These are phyloP conservation scores for Malachius bipustulatus DNA, from an alignment of 2,888 invertebrate species.

Conservation along the genomic window DNA sequence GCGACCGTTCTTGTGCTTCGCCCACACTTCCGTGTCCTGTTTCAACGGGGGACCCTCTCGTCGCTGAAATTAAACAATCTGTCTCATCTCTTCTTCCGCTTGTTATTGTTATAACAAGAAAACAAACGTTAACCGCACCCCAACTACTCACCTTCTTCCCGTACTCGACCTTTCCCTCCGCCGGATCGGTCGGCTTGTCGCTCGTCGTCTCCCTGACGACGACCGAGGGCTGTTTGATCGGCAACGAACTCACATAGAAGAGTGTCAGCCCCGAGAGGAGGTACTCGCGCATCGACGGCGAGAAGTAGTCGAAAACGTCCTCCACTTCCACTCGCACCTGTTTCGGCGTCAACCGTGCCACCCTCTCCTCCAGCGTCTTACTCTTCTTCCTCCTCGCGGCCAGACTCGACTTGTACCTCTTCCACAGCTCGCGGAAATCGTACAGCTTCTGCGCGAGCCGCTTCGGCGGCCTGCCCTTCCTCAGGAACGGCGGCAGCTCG, in stretches of 20 bases:
- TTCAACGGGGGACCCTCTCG: no score
- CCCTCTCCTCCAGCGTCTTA: constrained; percentile 10
- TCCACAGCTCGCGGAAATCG: background rate
- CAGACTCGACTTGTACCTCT: background rate
- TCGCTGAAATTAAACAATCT: no score
- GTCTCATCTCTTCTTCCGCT: no score
- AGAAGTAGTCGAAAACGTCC: constrained; percentile 24
- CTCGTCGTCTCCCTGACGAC: no score
- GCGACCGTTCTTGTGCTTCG: constrained; percentile 47
- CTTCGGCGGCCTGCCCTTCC: background rate
- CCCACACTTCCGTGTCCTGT: constrained; percentile 42
- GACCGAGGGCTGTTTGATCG: constrained; percentile 11
- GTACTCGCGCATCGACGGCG: constrained; percentile 21
- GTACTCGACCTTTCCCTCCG: no score
- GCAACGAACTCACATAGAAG: constrained; percentile 23
- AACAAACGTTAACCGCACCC: no score
- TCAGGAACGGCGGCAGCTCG: background rate
- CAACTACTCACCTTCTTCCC: no score
- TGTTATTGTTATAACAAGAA: no score
- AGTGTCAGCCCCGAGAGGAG: constrained; percentile 22
- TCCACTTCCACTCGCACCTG: constrained; percentile 21
- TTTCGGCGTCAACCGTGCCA: constrained; percentile 20
- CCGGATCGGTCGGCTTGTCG: no score
- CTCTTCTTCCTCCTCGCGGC: background rate
- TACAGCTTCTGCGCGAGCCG: background rate